A percentile compares a stretch with the other conserved stretches of the same genome.
These are phyloP conservation scores for Diglossa cyanea DNA, from an alignment of 2,797 vertebrate species.

Conservation along the genomic window DNA sequence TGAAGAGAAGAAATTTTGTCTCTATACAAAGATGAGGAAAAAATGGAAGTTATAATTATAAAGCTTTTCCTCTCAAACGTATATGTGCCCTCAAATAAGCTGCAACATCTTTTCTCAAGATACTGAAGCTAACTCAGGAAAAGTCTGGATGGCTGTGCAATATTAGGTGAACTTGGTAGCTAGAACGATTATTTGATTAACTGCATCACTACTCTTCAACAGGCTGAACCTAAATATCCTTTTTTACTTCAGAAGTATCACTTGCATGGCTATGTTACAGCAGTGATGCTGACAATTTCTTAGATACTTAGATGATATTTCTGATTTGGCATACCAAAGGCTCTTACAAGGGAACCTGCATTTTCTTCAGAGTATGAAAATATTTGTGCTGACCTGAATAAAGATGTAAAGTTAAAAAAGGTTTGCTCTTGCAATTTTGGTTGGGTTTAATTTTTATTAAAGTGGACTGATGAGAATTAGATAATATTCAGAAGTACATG, in stretches of 20 bases:
- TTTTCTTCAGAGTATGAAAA: not conserved
- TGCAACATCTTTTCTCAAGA: not conserved
- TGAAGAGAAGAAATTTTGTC: not conserved
- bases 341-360: not conserved
- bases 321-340: not conserved
- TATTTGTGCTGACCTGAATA: not conserved
- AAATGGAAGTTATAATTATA: not conserved
- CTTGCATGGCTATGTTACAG: not conserved
- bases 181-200: slow-evolving; percentile 25
- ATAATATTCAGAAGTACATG: not conserved
- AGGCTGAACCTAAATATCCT: not conserved
- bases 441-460: not conserved
- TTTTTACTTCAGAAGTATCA: not conserved
- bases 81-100: not conserved
- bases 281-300: not conserved
- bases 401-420: not conserved
- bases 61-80: not conserved
- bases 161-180: not conserved
- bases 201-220: not conserved
- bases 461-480: not conserved
- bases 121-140: not conserved
- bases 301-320: not conserved
- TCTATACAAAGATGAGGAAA: not conserved
- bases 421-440: not conserved
- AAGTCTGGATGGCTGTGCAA: not conserved